These are phyloP conservation scores for Aphelocoma californica DNA, from an alignment of 2,797 vertebrate genomes.

Conservation along the genomic window DNA sequence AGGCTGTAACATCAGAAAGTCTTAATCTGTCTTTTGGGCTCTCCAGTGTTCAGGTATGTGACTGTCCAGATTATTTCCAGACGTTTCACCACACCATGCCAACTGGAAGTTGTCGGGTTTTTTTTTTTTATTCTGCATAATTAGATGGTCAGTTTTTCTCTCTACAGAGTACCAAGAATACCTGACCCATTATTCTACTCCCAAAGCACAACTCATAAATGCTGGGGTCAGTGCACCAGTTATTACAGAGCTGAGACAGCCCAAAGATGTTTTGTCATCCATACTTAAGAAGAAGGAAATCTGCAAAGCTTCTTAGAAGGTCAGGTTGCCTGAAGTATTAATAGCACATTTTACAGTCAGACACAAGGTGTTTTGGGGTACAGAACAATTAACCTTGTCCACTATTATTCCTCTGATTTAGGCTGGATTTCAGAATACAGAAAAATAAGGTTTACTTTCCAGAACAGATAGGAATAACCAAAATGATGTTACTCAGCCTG, in stretches of 20 bases:
- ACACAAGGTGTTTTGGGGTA: not conserved
- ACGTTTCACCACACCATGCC: not conserved
- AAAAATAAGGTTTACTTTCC: not conserved
- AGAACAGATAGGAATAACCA: not conserved
- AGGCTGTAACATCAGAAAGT: not conserved
- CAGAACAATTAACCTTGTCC: not conserved
- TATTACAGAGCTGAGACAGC: not conserved
- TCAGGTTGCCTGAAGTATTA: slow-evolving; percentile 5
- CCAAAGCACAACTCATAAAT: not conserved
- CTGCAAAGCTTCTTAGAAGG: slow-evolving; percentile 16
- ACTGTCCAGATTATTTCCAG: not conserved
- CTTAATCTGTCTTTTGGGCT: not conserved
- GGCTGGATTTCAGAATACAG: not conserved
- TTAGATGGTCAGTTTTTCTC: not conserved
- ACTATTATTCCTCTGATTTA: not conserved
- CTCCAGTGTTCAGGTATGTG: not conserved
- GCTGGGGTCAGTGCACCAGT: not conserved
- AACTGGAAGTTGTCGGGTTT: not conserved
- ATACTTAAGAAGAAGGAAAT: slow-evolving; percentile 2
- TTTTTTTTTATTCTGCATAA: not conserved
- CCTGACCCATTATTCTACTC: not conserved
- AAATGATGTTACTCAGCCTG: not conserved
- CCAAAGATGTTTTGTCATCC: not conserved
- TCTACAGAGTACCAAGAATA: not conserved
- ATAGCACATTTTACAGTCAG: not conserved